Base-by-base conservation (phyloP, 2,888 invertebrate genomes). In the Geotrupes spiniger region DNA sequence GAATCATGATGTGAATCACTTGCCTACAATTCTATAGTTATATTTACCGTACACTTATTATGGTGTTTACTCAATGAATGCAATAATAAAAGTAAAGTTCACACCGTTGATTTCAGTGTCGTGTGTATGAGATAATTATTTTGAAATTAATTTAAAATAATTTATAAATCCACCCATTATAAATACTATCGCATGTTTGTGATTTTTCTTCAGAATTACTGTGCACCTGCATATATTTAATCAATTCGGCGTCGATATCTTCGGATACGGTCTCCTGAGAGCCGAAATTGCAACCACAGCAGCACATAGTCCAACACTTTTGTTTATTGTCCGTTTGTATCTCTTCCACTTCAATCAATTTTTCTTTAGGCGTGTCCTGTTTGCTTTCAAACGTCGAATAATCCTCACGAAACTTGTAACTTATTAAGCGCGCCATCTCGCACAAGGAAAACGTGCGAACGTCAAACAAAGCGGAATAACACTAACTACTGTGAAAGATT, bases 141-240 rank as follows among this genome's bases (percentile, higher is more conserved):
- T n/a, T n/a, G n/a, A n/a, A n/a, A n/a, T n/a, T n/a, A n/a, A n/a
- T n/a, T n/a, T n/a, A n/a, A n/a, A n/a, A n/a, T n/a, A n/a, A n/a
- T n/a, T n/a, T n/a, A n/a, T n/a, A n/a, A n/a, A n/a, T n/a, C n/a
- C n/a, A n/a, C n/a, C n/a, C n/a, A n/a, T n/a, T n/a, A n/a, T 14
- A 1, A 15, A 15, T 15, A 36, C 28, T 46, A 9, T 28, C n/a
- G 27, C 12, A n/a, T 27, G 15, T 36, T 12, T 49, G 6, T 21
- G 3, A 21, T 21, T 21, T 4, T 21, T 21, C 4, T 4, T n/a
- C n/a, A n/a, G n/a, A 56, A n/a, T n/a, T n/a, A n/a, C n/a, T n/a
- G n/a, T n/a, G n/a, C 61, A 63, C 63, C 63, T 63, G 51, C 37
- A 56, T 50, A 50, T 63, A 62, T 45, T 53, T 55, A n/a, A 51